Conservation (phyloP, 2,888 invertebrate genomes). For the Himalopsyche kuldschensis region DNA sequence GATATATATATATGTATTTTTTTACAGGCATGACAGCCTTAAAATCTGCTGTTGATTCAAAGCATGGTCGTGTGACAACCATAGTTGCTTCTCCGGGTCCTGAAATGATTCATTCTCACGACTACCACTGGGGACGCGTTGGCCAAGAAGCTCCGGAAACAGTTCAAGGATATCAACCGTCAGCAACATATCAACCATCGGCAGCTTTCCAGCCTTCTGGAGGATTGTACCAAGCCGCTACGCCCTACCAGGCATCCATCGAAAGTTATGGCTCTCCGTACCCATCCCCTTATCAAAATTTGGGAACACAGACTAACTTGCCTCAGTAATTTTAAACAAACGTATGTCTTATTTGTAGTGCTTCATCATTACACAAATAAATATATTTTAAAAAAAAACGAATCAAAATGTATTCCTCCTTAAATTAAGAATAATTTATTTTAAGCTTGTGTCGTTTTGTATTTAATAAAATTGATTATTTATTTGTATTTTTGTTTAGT, state of each 20-base stretch:
- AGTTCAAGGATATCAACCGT: background rate
- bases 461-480: too few species aligned
- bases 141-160: conserved; percentile 17
- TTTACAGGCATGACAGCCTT: conserved; percentile 31
- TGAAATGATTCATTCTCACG: conserved; percentile 17
- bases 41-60: conserved; percentile 27
- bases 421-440: too few species aligned
- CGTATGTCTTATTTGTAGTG: background rate
- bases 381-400: too few species aligned
- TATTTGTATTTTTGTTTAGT: background rate
- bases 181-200: background rate
- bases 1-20: background rate
- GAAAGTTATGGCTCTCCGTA: conserved; percentile 6
- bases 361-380: too few species aligned
- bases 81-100: conserved; percentile 29
- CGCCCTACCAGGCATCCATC: background rate
- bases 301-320: background rate
- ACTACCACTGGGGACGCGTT: conserved; percentile 30
- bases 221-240: background rate
- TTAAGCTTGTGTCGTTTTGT: too few species aligned
- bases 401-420: too few species aligned
- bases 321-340: background rate
- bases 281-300: conserved; percentile 8
- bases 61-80: conserved; percentile 28
- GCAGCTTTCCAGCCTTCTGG: conserved; percentile 4